A percentile compares a stretch with the other conserved stretches of the same genome.
Evolutionary conservation across 2,113 vertebrate genomes (phyloP).

Genomic region (Paracanthobrama guichenoti): DNA sequence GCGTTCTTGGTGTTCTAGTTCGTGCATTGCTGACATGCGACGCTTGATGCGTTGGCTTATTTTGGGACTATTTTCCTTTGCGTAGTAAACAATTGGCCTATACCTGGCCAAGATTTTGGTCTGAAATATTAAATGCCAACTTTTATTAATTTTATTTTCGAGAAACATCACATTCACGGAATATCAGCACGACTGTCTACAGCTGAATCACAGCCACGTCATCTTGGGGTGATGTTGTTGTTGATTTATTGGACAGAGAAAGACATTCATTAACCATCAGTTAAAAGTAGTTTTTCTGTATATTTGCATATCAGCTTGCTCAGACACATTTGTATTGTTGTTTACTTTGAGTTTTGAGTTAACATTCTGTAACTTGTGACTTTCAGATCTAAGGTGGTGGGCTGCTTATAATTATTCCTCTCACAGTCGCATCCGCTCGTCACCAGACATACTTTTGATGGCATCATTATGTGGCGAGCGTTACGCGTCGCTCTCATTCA

Average conservation of each 20-base stretch:
- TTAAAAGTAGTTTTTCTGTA: not conserved
- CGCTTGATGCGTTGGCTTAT: not conserved
- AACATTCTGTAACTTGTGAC: not conserved
- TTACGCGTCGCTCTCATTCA: constrained; percentile 65
- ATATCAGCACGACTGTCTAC: not conserved
- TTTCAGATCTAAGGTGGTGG: not conserved
- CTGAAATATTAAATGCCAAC: not conserved
- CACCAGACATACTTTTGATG: constrained; percentile 64
- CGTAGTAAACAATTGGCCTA: not conserved
- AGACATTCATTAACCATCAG: not conserved
- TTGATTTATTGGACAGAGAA: too few relatives aligned
- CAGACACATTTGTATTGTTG: too few relatives aligned
- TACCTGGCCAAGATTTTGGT: not conserved
- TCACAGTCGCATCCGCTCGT: constrained; percentile 37
- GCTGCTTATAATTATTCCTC: constrained; percentile 20
- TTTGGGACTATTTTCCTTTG: not conserved
- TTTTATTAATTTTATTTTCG: not conserved
- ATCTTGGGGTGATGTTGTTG: too few relatives aligned
- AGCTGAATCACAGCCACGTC: not conserved
- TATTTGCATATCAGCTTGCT: not conserved
- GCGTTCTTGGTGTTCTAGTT: not conserved
- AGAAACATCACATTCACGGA: not conserved
- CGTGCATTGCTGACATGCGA: not conserved
- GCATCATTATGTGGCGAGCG: constrained; percentile 66
- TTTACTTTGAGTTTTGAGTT: not conserved